Evolutionary conservation across 2,888 invertebrate species (phyloP), one percentile per base, ranked within the genome.

Genomic region (Mellilla xanthometata): DNA sequence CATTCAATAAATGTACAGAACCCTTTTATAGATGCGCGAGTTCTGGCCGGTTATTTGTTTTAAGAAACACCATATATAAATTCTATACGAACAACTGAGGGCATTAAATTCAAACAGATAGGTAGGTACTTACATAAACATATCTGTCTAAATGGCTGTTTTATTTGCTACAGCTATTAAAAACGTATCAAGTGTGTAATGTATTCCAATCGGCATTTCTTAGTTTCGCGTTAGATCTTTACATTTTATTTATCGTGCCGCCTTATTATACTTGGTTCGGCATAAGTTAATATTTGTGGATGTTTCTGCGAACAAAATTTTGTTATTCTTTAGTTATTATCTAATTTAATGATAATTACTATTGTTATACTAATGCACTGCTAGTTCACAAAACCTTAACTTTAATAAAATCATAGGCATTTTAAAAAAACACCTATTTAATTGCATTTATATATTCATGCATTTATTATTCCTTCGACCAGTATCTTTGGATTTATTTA

Each of bases 81-180:
- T 61, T 62, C 58, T 62, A 63, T 61, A 56, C 56, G 53, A 58
- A 54, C 60, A 55, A 19, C 52, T 56, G 56, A 62, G 54, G 57
- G 53, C 60, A 68, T 68, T 64, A 68, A 70, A 64, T 68, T 62
- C 48, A 68, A 62, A 69, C 62, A 63, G 66, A 71, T 65, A 64
- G 15, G 6, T 19, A 19, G 4, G 6, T 19, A 19, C 3, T 0
- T 8, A 24, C 65, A 67, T 72, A 68, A 71, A 76, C 73, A 65
- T 64, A 51, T 50, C 45, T 63, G 54, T 78, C 75, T 72, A 72
- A 71, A 76, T 75, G 74, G 73, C 73, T 71, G 68, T 57, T 48
- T 22, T 49, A 44, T 39, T 41, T 32, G 39, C 40, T 32, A 38
- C 39, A 31, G 60, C 71, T 64, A 75, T 79, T 72, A 76, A 76